Evolutionary conservation across 2,113 vertebrate species (phyloP), one percentile per base, ranked within the genome.

Genomic region (Emydocephalus ijimae): DNA sequence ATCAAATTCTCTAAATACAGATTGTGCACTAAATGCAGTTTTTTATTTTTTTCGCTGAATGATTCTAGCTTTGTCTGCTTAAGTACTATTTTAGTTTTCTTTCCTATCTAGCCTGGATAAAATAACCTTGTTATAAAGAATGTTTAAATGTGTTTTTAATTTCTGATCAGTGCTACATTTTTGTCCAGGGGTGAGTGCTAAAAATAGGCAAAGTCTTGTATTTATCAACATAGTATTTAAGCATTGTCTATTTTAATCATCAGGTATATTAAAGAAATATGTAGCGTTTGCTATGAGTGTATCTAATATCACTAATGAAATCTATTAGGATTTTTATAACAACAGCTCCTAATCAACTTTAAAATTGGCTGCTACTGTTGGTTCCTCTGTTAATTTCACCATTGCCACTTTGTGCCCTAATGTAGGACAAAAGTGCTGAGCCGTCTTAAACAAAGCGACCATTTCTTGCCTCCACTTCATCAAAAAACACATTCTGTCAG

Each of bases 401-500:
- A 94, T 96, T 96, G 91, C 39, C 92, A 5, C 0, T 94, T 94
- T 95, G 97, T 96, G 86, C 94, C 86, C 96, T 95, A 39, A 0
- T 1, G n/a, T 93, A 94, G 94, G 95, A 96, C 91, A 91, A 89
- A 74, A 89, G 94, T 88, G 95, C 94, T 90, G 93, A 57, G 94
- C 89, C 94, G 3, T 92, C 85, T 95, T 88, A 87, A 18, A 59
- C 87, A 93, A 96, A 94, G 92, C 81, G 56, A 64, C 92, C 91
- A 52, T 96, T 96, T 95, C 90, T 91, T 91, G 93, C 52, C 90
- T 95, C 95, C 89, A 91, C 96, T 96, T 95, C 96, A 94, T 95
- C 95, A 94, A 94, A 94, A 96, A 95, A 96, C 85, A 52, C 95
- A 85, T 97, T 97, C 96, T 96, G 94, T 94, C 95, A 91, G 96